phyloP scores from a whole-genome alignment of 2,797 vertebrate genomes.

The Argyrosomus regius region DNA sequence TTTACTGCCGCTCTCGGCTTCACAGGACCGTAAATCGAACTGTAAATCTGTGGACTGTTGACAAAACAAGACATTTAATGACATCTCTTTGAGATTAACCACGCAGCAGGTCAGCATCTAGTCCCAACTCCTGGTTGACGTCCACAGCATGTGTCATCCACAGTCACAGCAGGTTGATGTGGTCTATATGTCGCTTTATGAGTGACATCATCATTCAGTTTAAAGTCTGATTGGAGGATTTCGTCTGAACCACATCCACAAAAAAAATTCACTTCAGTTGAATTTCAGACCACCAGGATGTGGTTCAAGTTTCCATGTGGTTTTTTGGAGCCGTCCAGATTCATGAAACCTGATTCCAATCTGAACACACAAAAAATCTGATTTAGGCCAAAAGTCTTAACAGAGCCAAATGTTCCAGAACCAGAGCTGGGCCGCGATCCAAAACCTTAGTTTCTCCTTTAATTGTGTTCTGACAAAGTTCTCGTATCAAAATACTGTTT shows the following conservation, averaged over 20 bases:
- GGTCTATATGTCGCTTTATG: too few relatives aligned
- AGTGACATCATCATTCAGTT: neutral
- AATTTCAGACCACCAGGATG: neutral
- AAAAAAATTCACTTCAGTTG: neutral
- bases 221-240: neutral
- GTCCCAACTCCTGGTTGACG: neutral
- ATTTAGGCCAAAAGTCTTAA: neutral
- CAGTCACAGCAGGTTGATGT: neutral
- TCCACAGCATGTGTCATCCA: neutral
- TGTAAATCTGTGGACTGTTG: neutral
- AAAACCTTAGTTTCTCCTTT: neutral
- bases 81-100: neutral
- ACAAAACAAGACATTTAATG: neutral
- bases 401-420: neutral
- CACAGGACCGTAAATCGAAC: neutral
- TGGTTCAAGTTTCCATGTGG: constrained; percentile 5
- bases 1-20: too few relatives aligned
- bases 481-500: too few relatives aligned
- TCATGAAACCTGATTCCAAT: neutral
- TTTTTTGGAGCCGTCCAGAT: neutral
- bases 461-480: neutral
- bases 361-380: neutral
- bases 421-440: neutral
- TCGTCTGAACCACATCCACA: neutral
- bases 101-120: neutral